These are phyloP conservation scores for Cantharis lateralis DNA, from an alignment of 2,888 invertebrate species.

Conservation along the genomic window DNA sequence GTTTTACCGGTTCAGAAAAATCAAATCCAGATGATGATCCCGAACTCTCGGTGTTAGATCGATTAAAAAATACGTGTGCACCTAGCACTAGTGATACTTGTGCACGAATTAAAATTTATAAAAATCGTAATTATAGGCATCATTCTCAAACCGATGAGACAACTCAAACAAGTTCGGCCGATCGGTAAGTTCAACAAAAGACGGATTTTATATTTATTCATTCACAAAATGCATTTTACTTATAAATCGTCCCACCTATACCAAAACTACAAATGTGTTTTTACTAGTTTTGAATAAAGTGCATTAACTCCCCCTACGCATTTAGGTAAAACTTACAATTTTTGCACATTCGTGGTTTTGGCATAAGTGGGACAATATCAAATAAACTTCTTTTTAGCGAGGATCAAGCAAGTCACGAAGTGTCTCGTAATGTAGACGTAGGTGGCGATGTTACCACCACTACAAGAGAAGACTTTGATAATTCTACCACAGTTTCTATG, in stretches of 20 bases:
- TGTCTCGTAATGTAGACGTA: neutral
- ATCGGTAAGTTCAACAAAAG: conserved; percentile 16
- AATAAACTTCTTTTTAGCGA: neutral
- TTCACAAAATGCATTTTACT: neutral
- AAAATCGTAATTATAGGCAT: conserved; percentile 43
- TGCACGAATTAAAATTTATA: conserved; percentile 37
- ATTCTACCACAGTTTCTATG: conserved; percentile 29
- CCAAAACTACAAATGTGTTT: too few relatives aligned
- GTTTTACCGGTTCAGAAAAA: neutral
- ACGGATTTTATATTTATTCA: neutral
- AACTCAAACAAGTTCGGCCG: conserved; percentile 23
- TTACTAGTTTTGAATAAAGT: too few relatives aligned
- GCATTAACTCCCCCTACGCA: too few relatives aligned
- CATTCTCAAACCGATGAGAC: conserved; percentile 33
- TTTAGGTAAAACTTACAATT: too few relatives aligned
- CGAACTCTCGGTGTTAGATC: neutral
- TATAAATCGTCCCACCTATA: too few relatives aligned
- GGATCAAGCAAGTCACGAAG: neutral
- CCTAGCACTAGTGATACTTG: conserved; percentile 18
- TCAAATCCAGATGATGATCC: neutral
- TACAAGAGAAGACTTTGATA: conserved; percentile 25
- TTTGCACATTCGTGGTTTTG: too few relatives aligned
- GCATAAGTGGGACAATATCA: too few relatives aligned
- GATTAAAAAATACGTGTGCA: neutral
- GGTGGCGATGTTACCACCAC: conserved; percentile 13